A percentile compares a stretch with the other conserved stretches of the same genome.
phyloP scores from a whole-genome alignment of 2,113 vertebrate species.

The Panthera uncia region DNA sequence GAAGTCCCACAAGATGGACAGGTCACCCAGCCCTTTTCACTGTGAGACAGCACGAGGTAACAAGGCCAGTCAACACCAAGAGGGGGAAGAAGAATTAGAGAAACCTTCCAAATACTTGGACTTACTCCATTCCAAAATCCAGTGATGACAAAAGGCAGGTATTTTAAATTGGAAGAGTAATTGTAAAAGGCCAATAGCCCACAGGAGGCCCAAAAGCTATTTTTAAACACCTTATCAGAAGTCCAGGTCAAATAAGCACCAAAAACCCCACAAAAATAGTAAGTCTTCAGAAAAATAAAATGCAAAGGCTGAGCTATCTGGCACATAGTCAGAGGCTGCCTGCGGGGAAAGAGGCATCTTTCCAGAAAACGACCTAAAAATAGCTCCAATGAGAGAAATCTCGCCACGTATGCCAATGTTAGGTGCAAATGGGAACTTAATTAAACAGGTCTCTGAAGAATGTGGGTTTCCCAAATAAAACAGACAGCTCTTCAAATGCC shows the following conservation, averaged over 20 bases:
- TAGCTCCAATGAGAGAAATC: background rate
- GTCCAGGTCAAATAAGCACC: constrained; percentile 31
- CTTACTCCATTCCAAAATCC: background rate
- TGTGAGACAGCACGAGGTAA: accelerated
- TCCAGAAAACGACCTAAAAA: constrained; percentile 49
- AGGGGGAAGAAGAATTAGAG: background rate
- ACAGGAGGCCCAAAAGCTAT: constrained; percentile 15
- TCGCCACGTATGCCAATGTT: background rate
- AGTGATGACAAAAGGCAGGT: background rate
- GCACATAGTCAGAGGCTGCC: background rate
- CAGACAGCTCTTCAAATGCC: background rate
- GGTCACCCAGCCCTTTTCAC: accelerated
- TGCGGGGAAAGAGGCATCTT: background rate
- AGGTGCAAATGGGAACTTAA: constrained; percentile 35
- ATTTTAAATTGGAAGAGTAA: background rate
- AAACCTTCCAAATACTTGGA: background rate
- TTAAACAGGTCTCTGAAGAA: background rate
- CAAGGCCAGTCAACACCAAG: background rate
- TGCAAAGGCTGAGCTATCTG: background rate
- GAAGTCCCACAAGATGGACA: background rate
- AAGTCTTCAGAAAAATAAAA: constrained; percentile 40
- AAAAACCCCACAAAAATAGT: background rate
- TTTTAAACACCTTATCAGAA: constrained; percentile 47
- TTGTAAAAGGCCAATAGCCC: background rate
- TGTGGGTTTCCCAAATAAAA: background rate